Base-by-base conservation (phyloP, 2,888 invertebrate species). In the Mechanitis messenoides region DNA sequence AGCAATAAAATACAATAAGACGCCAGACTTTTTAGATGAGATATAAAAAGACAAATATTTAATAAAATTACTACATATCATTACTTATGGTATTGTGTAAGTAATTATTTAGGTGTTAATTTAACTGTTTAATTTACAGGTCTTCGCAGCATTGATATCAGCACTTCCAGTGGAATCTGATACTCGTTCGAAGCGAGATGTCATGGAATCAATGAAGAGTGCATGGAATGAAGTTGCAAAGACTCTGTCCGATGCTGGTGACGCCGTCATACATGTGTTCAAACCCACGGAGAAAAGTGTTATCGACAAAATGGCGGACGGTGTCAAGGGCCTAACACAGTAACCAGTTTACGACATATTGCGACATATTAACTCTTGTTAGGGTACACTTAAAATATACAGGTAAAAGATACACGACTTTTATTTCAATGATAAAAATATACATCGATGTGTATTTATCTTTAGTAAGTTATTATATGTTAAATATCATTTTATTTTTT, bases 211-310 rank as follows among this genome's bases (percentile, higher is more conserved):
- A 0, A 78, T 88, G 80, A 88, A 85, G 65, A 73, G 74, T 58
- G 86, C 87, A 0, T 87, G 85, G 87, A 75, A 74, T 33, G 86
- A 83, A 42, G 76, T 84, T 53, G 84, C 83, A 46, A 81, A 75
- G 67, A 84, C 86, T 0, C 67, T 88, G 42, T 78, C 76, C 9
- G 78, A 87, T 12, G 89, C 88, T 0, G 80, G 86, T 0, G 87
- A 88, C 58, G 83, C 87, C 0, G 84, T 88, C 0, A 85, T 88
- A 2, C 76, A 87, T 56, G 85, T 84, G 5, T 85, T 88, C 67
- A 87, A 84, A 55, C 88, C 87, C 0, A 87, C 87, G 0, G 87
- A 89, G 69, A 87, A 84, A 68, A 83, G 82, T 59, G 66, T 79
- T 5, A 55, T 85, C 3, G 79, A 83, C 66, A 86, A 86, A 71